Conservation (phyloP, 2,797 vertebrate genomes). For the Brachymystax lenok region DNA sequence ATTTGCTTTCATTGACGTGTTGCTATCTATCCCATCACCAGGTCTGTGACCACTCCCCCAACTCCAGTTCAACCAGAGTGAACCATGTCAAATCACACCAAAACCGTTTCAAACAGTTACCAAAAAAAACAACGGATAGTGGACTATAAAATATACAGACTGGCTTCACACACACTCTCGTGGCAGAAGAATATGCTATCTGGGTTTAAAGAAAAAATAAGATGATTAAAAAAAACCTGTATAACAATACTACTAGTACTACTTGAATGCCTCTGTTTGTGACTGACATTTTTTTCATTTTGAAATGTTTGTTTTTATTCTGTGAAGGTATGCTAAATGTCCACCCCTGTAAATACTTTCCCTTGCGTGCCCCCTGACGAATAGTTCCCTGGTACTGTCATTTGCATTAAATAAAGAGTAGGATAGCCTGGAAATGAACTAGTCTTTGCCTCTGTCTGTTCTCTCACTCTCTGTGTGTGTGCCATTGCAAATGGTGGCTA, state of each 20-base stretch:
- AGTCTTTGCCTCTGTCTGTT: conserved; percentile 28
- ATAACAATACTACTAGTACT: conserved; percentile 93
- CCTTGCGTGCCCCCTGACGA: conserved; percentile 96
- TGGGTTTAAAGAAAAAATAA: conserved; percentile 67
- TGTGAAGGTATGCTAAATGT: conserved; percentile 99
- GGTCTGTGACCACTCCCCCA: conserved; percentile 86
- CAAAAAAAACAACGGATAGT: conserved; percentile 75
- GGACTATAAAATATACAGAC: conserved; percentile 75
- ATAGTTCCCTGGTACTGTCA: conserved; percentile 99
- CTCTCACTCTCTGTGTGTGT: not conserved
- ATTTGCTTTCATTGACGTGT: conserved; percentile 91
- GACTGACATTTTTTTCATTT: conserved; percentile 92
- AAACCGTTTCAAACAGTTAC: conserved; percentile 61
- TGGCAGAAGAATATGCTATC: conserved; percentile 56
- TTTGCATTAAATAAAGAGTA: conserved; percentile 99
- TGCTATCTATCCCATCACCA: conserved; percentile 80
- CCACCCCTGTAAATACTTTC: conserved; percentile 97
- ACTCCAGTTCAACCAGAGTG: conserved; percentile 72
- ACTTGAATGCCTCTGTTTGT: conserved; percentile 99
- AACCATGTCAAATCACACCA: conserved; percentile 53
- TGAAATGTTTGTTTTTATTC: conserved; percentile 83
- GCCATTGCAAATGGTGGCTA: not conserved
- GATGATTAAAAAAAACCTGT: conserved; percentile 85
- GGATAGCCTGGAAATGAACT: conserved; percentile 98
- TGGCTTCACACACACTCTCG: conserved; percentile 79